Base-by-base conservation (phyloP, 2,797 vertebrate genomes). In the Oophaga sylvatica region DNA sequence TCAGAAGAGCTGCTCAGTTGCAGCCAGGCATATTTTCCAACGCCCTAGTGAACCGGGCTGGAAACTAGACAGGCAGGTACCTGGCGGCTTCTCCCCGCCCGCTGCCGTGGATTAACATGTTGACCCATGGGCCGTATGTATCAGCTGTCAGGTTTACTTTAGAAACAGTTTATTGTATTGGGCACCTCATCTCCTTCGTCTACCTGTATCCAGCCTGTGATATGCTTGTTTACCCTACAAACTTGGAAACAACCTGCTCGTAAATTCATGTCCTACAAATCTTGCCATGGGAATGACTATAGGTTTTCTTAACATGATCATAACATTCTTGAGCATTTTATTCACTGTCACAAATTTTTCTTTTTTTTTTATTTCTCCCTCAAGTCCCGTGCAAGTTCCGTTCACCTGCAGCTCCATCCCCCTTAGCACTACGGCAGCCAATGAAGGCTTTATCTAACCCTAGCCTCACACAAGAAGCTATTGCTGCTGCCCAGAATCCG, bases 331-430 rank as follows among this genome's bases (percentile, higher is more conserved):
- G 41, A 48, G 11, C 41, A 1, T 13, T 22, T 12, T 75, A 48
- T 75, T 75, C 48, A 75, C 17, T 20, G n/a, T 56, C n/a, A 19
- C 26, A 71, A 63, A 19, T 11, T 63, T 41, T 45, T 84, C 26
- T 1, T 17, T 80, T 75, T 84, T 16, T 35, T 53, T 53, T 0
- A 53, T 77, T 91, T 85, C 88, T 68, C 62, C 90, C 84, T 92
- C 91, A 13, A 99, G 98, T 99, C 92, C 98, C 98, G 67, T 97
- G 98, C 93, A 99, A 99, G 88, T 96, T 99, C 91, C 95, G 98
- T 62, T 96, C 97, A 5, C 98, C 98, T 0, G 95, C 93, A 67
- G 95, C 97, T 1, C 97, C 97, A 0, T 99, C 98, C 63, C 98
- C 98, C 2, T 92, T 99, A 90, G 96, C 98, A 75, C 94, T 99